These are phyloP conservation scores for Steinernema carpocapsae DNA, from an alignment of 2,888 invertebrate species.

Conservation along the genomic window DNA sequence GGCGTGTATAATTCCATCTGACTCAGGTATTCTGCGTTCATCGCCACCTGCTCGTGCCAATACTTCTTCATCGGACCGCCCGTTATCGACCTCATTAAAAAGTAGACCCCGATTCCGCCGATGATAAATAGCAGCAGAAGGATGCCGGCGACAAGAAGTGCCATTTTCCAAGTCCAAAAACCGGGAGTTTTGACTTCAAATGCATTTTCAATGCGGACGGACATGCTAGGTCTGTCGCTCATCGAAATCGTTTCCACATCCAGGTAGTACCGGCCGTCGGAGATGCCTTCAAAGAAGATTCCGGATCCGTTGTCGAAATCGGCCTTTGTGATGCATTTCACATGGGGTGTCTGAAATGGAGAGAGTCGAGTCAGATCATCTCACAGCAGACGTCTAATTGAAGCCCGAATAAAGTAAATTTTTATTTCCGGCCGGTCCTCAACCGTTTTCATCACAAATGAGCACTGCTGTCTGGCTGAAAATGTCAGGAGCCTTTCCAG, in stretches of 20 bases:
- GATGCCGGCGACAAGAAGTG: conserved; percentile 1
- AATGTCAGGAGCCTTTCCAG: no score
- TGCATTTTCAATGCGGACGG: conserved; percentile 40
- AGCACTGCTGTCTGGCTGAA: no score
- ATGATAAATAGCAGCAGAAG: conserved; percentile 38
- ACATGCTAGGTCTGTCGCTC: conserved; percentile 38
- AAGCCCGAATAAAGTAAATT: no score
- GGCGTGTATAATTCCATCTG: conserved; percentile 73
- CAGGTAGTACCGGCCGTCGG: conserved; percentile 59
- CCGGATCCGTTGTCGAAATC: conserved; percentile 49
- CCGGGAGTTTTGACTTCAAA: conserved; percentile 49
- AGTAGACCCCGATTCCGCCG: conserved; percentile 41
- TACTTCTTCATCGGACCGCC: conserved; percentile 3
- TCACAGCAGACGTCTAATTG: no score
- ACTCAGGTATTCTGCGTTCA: conserved; percentile 89
- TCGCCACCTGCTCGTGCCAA: conserved; percentile 72
- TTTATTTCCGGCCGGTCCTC: no score
- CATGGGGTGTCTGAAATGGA: conserved; percentile 20
- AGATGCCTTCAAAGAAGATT: conserved; percentile 51
- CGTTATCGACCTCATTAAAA: neutral
- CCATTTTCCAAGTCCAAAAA: conserved; percentile 50
- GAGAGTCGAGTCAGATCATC: neutral
- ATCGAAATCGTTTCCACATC: conserved; percentile 54
- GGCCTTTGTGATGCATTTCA: conserved; percentile 44
- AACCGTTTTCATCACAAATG: no score